Conservation (phyloP, 2,113 vertebrate species). For the Odocoileus virginianus region DNA sequence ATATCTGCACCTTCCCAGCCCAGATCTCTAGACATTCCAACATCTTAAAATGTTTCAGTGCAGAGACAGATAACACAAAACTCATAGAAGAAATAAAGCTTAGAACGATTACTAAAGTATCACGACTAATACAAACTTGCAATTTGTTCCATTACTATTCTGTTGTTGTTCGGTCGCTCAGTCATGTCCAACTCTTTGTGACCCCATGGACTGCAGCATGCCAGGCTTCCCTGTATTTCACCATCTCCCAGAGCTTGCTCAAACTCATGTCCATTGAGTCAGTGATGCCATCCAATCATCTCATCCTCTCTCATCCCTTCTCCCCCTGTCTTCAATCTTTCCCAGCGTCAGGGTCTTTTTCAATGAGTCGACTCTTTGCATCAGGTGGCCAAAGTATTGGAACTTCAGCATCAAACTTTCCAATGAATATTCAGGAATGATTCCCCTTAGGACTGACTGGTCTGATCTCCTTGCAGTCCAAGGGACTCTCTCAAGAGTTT, state of each 20-base stretch:
- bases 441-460: neutral
- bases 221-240: neutral
- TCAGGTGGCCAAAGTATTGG: neutral
- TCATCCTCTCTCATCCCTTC: neutral
- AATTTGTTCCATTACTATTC: neutral
- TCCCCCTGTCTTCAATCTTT: neutral
- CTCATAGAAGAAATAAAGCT: neutral
- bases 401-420: neutral
- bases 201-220: neutral
- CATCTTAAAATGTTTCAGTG: neutral
- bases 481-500: neutral
- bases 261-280: neutral
- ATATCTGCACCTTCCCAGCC: neutral
- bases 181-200: neutral
- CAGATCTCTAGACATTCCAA: neutral
- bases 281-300: neutral
- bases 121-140: neutral
- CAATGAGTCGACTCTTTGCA: neutral
- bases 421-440: neutral
- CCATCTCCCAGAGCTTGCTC: neutral
- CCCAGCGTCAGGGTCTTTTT: neutral
- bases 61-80: neutral
- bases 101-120: neutral
- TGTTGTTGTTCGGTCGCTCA: neutral
- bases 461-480: neutral